phyloP scores from a whole-genome alignment of 2,113 vertebrate species.

The Pithys albifrons region DNA sequence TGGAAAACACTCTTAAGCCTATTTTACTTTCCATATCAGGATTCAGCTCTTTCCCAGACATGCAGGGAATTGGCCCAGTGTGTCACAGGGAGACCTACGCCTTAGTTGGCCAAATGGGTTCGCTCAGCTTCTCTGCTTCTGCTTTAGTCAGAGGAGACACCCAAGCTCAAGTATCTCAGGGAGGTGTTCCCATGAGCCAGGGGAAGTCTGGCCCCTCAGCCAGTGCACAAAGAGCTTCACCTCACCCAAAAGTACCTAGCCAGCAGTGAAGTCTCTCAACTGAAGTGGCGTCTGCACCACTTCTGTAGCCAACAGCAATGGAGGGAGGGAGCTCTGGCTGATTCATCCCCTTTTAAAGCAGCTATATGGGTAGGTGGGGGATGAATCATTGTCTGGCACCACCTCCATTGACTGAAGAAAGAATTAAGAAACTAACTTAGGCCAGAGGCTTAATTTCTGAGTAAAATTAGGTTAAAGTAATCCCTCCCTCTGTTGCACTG shows the following conservation, averaged over 20 bases:
- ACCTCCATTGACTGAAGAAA: conserved; percentile 8
- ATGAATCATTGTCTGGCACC: conserved; percentile 42
- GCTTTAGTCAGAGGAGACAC: neutral
- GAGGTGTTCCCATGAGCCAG: neutral
- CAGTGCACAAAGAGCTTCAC: neutral
- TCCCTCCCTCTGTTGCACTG: neutral
- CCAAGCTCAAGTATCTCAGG: neutral
- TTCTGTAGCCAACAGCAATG: neutral
- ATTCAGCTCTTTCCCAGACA: neutral
- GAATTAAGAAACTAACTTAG: neutral
- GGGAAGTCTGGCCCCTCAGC: neutral
- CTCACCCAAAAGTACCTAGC: neutral
- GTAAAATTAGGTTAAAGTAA: conserved; percentile 1
- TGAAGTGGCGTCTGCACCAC: neutral
- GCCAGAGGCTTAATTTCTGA: neutral
- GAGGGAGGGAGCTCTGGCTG: neutral
- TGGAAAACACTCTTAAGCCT: neutral
- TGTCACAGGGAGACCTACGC: neutral
- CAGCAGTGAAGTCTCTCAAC: neutral
- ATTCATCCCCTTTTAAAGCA: conserved; percentile 1
- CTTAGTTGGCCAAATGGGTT: neutral
- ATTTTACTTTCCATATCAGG: neutral
- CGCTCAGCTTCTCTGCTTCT: neutral
- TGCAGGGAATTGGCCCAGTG: neutral
- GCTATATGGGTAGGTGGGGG: neutral